phyloP scores from a whole-genome alignment of 1,140 invertebrate genomes.

The Drosophila paulistorum region DNA sequence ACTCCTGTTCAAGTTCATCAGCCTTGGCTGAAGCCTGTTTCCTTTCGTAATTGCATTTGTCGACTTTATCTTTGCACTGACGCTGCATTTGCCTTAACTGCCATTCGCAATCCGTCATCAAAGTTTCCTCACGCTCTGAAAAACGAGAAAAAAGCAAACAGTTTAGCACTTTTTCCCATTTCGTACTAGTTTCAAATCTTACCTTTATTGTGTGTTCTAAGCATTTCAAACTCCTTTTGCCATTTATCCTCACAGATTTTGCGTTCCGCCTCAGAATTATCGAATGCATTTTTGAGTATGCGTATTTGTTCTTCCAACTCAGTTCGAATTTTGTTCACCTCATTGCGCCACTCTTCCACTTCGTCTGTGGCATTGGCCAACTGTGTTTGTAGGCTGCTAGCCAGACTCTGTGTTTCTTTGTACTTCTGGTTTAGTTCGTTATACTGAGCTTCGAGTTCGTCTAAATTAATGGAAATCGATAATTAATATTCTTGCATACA shows the following conservation, averaged over 20 bases:
- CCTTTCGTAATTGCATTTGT: conserved; percentile 84
- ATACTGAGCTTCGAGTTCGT: conserved; percentile 83
- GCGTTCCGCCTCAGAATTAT: conserved; percentile 85
- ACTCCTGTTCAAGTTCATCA: conserved; percentile 83
- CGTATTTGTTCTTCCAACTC: conserved; percentile 83
- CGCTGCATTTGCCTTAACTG: conserved; percentile 87
- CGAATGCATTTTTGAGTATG: conserved; percentile 85
- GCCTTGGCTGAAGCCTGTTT: conserved; percentile 84
- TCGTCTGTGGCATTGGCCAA: conserved; percentile 69
- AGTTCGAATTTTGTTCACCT: conserved; percentile 82
- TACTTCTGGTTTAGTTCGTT: conserved; percentile 84
- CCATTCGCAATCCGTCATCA: conserved; percentile 89
- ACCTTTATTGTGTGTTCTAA: conserved; percentile 84
- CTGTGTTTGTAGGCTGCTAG: conserved; percentile 70
- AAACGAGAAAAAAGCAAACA: conserved; percentile 37
- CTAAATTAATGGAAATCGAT: conserved; percentile 32
- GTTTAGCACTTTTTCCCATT: not conserved
- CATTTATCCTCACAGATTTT: conserved; percentile 85
- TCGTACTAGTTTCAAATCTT: not conserved
- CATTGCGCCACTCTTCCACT: conserved; percentile 61
- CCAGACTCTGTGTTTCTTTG: conserved; percentile 83
- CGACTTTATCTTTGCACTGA: conserved; percentile 86
- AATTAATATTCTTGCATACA: no score
- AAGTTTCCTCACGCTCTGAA: conserved; percentile 85
- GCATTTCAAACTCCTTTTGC: conserved; percentile 86